Evolutionary conservation across 2,797 vertebrate genomes (phyloP).

Genomic region (Pangasius sanitwongsei): DNA sequence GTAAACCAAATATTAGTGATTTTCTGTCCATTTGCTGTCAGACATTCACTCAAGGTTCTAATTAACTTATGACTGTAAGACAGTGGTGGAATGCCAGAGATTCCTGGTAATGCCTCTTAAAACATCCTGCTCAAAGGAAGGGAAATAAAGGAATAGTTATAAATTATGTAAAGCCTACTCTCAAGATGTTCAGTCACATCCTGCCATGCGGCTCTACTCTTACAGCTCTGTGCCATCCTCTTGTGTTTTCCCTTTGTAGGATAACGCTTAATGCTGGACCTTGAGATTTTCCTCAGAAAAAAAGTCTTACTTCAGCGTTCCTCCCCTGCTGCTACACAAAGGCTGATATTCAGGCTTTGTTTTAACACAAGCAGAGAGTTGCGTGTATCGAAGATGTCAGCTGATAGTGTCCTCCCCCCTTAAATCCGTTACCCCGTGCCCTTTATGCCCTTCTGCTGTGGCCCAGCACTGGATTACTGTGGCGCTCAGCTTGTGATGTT

Average conservation of each 20-base stretch:
- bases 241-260: conserved; percentile 43
- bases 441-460: conserved; percentile 22
- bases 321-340: conserved; percentile 6
- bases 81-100: conserved; percentile 54
- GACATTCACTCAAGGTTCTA: not conserved
- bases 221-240: conserved; percentile 22
- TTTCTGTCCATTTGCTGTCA: not conserved
- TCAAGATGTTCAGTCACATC: conserved; percentile 62
- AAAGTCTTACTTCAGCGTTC: not conserved
- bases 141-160: conserved; percentile 58
- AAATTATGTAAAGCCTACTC: conserved; percentile 76
- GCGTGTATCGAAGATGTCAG: not conserved
- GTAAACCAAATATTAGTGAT: not conserved
- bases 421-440: not conserved
- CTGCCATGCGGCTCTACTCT: conserved; percentile 33
- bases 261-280: conserved; percentile 47
- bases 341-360: conserved; percentile 21
- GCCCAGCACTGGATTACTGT: conserved; percentile 16
- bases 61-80: conserved; percentile 38
- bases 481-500: conserved; percentile 14
- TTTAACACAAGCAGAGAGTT: conserved; percentile 15
- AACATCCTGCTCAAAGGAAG: conserved; percentile 66
- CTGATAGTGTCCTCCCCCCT: not conserved
- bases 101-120: conserved; percentile 68
- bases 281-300: conserved; percentile 37